A percentile compares a stretch with the other conserved stretches of the same genome.
Evolutionary conservation across 2,113 vertebrate genomes (phyloP).

Genomic region (Petrocephalus zakoni): DNA sequence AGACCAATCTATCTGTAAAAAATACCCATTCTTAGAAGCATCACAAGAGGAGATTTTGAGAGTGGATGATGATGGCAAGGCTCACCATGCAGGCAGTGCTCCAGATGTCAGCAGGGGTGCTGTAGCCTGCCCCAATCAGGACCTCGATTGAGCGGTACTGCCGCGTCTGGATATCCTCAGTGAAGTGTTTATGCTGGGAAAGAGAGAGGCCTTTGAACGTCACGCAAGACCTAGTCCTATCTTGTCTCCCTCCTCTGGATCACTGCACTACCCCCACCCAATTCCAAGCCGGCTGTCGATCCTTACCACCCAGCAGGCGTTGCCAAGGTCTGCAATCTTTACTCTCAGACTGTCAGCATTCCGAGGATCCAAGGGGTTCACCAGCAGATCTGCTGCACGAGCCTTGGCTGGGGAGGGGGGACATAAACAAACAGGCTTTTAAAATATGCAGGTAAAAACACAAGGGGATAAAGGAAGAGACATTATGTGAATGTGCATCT

Average conservation of each 20-base stretch:
- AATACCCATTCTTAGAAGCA: neutral
- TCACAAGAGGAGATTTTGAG: neutral
- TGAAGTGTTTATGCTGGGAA: slow-evolving; percentile 96
- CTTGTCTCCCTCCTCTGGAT: neutral
- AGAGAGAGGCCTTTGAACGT: slow-evolving; percentile 24
- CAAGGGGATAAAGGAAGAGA: neutral
- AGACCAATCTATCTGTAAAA: neutral
- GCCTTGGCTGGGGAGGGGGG: slow-evolving; percentile 59
- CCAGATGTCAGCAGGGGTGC: slow-evolving; percentile 97
- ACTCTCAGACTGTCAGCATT: slow-evolving; percentile 72
- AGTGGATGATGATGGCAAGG: neutral
- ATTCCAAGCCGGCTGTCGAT: no score
- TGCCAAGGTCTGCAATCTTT: slow-evolving; percentile 81
- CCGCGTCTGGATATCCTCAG: slow-evolving; percentile 97
- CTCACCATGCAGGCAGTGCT: slow-evolving; percentile 98
- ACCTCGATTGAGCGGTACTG: slow-evolving; percentile 97
- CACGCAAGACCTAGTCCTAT: neutral
- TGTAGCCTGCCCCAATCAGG: slow-evolving; percentile 96
- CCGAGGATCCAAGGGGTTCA: slow-evolving; percentile 76
- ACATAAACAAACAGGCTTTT: slow-evolving; percentile 21
- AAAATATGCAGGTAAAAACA: neutral
- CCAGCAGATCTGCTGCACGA: slow-evolving; percentile 70
- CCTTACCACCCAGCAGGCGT: slow-evolving; percentile 93
- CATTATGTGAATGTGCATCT: neutral
- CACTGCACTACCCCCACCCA: neutral